Base-by-base conservation (phyloP, 2,797 vertebrate species). In the Urosaurus nigricauda region DNA sequence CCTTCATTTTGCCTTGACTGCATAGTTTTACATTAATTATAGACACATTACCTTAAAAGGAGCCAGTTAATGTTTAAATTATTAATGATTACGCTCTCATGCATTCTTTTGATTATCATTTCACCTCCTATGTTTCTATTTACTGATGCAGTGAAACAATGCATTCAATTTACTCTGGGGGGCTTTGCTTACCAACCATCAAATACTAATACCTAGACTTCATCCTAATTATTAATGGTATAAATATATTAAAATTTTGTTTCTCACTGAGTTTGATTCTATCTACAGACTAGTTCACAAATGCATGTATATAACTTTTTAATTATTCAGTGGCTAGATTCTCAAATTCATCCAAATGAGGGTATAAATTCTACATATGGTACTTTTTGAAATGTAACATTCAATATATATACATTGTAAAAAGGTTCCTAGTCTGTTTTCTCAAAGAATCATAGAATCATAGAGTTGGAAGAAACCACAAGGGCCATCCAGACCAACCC, bases 51-150 rank as follows among this genome's bases (percentile, higher is more conserved):
- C 65, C 77, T 94, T 83, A 90, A 91, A 37, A n/a, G 74, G 88
- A 88, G 1, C 47, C 77, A 82, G 21, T 3, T 93, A 88, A 89
- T 70, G 24, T 88, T 91, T 91, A 89, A 89, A 87, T 60, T 92
- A 58, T 89, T 91, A 85, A 86, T 80, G 35, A 80, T 86, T 85
- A 77, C 7, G 0, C 32, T 88, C 19, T 90, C 2, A 0, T 65
- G 78, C 0, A 0, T 32, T 12, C 24, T 87, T 90, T 29, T 88
- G 83, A 65, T 43, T 21, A 75, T 40, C 74, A 75, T 75, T 40
- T 86, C 88, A 17, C 79, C 68, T 60, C 13, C 40, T 43, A 5
- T 19, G 29, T 12, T 65, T 90, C 73, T 82, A 43, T 81, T 77
- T 87, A 73, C 51, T 60, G 6, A 85, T 91, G 32, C 43, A 88